Evolutionary conservation across 1,140 invertebrate genomes (phyloP), one percentile per base, ranked within the genome.

Genomic region (Arion vulgaris): DNA sequence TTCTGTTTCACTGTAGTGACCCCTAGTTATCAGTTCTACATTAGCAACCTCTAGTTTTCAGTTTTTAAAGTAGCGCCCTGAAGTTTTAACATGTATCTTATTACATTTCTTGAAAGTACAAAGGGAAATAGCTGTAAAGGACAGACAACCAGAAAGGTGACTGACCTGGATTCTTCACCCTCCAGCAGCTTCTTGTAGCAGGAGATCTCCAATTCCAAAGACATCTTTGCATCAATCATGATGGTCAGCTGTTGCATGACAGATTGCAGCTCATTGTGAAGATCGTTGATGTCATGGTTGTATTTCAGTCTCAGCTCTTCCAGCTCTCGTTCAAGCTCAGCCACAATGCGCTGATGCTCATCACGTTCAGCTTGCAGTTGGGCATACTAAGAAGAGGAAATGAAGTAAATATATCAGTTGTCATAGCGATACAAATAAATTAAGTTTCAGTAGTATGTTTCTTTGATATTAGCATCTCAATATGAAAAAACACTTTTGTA

Each of bases 191-290:
- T 91, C 75, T 91, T 88, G 88, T 93, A 93, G 62, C 91, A 91
- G 75, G 88, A 87, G 83, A 93, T 93, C 86, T 93, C 92, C 32
- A 93, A 87, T 84, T 93, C 91, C 79, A 93, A 81, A 26, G 89
- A 89, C 45, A 92, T 89, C 86, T 94, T 94, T 76, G 91, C 92
- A 84, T 93, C 93, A 87, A 90, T 89, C 32, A 91, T 82, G n/a
- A 82, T 77, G 66, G 87, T 87, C 2, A 91, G 82, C 62, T 90
- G 87, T 9, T 84, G 72, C 9, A 91, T 85, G 45, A 89, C 87
- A 49, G 84, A 80, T 68, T 88, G 86, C 85, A 91, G 88, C 75
- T 91, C 89, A 13, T 69, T 34, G 49, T 82, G 36, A 45, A 87
- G 77, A 7, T 79, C 80, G 11, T 62, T 36, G 2, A 80, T 66